Evolutionary conservation across 23 tunicate species (phyloP).

Genomic region (Halocynthia roretzi): DNA sequence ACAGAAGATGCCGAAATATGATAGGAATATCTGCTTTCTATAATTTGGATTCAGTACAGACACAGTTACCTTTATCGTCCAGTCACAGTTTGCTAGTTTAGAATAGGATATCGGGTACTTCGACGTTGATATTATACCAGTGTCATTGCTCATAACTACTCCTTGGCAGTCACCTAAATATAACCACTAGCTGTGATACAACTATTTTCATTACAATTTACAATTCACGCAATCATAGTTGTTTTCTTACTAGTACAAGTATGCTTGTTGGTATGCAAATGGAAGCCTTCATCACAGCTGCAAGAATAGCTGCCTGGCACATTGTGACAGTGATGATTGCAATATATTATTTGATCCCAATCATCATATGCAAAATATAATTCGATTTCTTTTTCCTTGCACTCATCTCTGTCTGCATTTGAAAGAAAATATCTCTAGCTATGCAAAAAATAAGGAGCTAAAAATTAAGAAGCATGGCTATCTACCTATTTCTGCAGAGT

Average conservation of each 20-base stretch:
- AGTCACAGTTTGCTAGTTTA: conserved; percentile 71
- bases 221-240: background rate
- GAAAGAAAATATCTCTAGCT: too few species aligned
- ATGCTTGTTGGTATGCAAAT: conserved; percentile 62
- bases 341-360: conserved; percentile 76
- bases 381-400: conserved; percentile 35
- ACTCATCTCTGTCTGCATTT: conserved; percentile 60
- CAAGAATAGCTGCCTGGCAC: conserved; percentile 73
- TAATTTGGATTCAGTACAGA: too few species aligned
- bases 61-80: conserved; percentile 51
- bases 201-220: background rate
- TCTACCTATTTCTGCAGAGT: conserved; percentile 46
- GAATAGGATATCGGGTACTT: conserved; percentile 60
- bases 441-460: too few species aligned
- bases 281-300: conserved; percentile 64
- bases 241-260: conserved; percentile 64
- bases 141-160: background rate
- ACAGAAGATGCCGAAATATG: background rate
- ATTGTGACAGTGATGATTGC: conserved; percentile 67
- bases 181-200: background rate
- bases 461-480: background rate
- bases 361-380: conserved; percentile 36
- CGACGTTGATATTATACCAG: conserved; percentile 41
- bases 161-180: conserved; percentile 13
- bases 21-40: too few species aligned